Evolutionary conservation across 2,797 vertebrate genomes (phyloP), one percentile per base, ranked within the genome.

Genomic region (Typhlichthys eigenmanni): DNA sequence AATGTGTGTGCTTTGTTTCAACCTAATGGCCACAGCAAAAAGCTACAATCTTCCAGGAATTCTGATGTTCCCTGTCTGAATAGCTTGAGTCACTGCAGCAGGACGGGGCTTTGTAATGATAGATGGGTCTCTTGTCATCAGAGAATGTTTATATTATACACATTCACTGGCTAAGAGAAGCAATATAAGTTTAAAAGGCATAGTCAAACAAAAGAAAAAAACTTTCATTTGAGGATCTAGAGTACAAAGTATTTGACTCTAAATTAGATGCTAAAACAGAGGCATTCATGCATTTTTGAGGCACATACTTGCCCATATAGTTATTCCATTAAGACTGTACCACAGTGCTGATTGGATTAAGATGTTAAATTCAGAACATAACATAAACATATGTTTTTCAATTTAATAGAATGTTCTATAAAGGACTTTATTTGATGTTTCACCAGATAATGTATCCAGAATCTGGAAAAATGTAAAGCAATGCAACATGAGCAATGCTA

Each of bases 1-100:
- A 90, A 88, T 87, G 81, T 66, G 70, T 74, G 82, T 72, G 75
- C 70, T 85, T 61, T 80, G 55, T 82, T 88, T 84, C 68, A 83
- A 81, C 59, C 74, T 74, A 82, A 87, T 84, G 74, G 75, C 64
- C 77, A 66, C 65, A 74, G 61, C 59, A 66, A 61, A 56, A 64
- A 69, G 62, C 50, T 68, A 54, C 60, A 73, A 69, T 79, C 69
- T 84, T 85, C 75, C 78, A 76, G 77, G 79, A 88, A 85, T 79
- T 74, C 66, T 64, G 69, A 76, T 12, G 10, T 68, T 73, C 48
- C 52, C 10, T 45, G 73, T 64, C 74, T 73, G 73, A 77, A 80
- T 72, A 65, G 62, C 79, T 71, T 5, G 64, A 80, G 71, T 75
- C 76, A 71, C 56, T 76, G 68, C 75, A 48, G 58, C 58, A 65